These are phyloP conservation scores for Margarornis squamiger DNA, from an alignment of 2,797 vertebrate genomes.

Conservation along the genomic window DNA sequence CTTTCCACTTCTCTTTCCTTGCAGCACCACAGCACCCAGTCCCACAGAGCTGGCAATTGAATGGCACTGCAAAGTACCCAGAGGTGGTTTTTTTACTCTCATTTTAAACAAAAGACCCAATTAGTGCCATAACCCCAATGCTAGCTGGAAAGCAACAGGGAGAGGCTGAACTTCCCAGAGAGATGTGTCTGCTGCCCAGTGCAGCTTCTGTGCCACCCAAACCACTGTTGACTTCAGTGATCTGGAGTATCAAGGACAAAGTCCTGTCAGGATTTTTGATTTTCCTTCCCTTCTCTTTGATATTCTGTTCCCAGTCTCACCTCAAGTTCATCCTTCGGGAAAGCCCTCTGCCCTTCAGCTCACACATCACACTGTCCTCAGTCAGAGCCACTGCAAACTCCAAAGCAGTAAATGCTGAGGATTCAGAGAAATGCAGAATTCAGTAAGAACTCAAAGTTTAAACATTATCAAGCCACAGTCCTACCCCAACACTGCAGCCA, in stretches of 20 bases:
- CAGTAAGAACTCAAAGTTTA: not conserved
- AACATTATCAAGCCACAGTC: not conserved
- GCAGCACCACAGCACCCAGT: not conserved
- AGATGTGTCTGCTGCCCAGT: not conserved
- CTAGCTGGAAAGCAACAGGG: not conserved
- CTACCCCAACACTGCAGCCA: not conserved
- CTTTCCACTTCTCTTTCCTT: not conserved
- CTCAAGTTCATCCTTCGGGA: not conserved
- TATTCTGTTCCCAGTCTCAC: not conserved
- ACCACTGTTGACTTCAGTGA: not conserved
- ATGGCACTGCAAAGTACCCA: not conserved
- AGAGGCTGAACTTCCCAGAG: not conserved
- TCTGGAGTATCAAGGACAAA: not conserved
- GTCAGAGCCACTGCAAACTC: not conserved
- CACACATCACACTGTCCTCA: fast-evolving
- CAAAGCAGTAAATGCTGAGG: not conserved
- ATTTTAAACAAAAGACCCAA: not conserved
- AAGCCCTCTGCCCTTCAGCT: not conserved
- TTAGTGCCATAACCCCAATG: not conserved
- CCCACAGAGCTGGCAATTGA: not conserved
- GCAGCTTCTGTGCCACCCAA: not conserved
- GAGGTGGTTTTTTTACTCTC: not conserved
- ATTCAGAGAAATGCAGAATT: not conserved
- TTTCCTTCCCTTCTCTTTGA: not conserved
- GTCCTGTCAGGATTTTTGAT: not conserved